Conservation (phyloP, 2,888 invertebrate species). For the Noctua fimbriata region DNA sequence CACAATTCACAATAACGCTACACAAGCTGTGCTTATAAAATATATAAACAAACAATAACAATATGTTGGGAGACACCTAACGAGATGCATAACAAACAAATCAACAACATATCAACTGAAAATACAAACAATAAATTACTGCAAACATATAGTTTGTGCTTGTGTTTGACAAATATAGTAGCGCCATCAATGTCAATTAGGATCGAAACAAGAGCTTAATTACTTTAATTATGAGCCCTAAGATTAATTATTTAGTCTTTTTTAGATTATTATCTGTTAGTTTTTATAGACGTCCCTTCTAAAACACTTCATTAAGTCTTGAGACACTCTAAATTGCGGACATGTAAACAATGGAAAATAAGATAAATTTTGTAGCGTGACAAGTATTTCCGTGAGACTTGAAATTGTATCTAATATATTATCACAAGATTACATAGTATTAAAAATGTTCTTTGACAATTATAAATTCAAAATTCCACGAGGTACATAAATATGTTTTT, state of each 20-base stretch:
- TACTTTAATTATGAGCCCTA: conserved; percentile 18
- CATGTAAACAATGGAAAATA: conserved; percentile 14
- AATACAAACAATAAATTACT: conserved; percentile 23
- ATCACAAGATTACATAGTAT: conserved; percentile 24
- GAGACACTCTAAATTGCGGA: conserved; percentile 4
- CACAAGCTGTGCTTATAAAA: conserved; percentile 43
- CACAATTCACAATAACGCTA: conserved; percentile 73
- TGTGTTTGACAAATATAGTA: conserved; percentile 37
- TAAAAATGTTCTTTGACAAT: conserved; percentile 24
- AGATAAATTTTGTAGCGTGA: conserved; percentile 17
- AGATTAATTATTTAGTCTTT: conserved; percentile 24
- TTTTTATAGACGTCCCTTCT: not conserved
- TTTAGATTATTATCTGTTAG: not conserved
- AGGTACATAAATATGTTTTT: conserved; percentile 10
- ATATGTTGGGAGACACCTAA: conserved; percentile 34
- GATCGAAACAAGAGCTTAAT: conserved; percentile 24
- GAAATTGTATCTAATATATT: conserved; percentile 11
- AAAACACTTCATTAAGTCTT: conserved; percentile 13
- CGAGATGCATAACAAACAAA: conserved; percentile 16
- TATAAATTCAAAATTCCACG: conserved; percentile 18
- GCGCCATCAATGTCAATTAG: conserved; percentile 56
- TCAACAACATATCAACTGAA: conserved; percentile 18
- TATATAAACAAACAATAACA: conserved; percentile 57
- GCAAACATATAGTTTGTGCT: not conserved
- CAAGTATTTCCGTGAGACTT: conserved; percentile 13